phyloP scores from a whole-genome alignment of 2,113 vertebrate species.

The Osmerus eperlanus region DNA sequence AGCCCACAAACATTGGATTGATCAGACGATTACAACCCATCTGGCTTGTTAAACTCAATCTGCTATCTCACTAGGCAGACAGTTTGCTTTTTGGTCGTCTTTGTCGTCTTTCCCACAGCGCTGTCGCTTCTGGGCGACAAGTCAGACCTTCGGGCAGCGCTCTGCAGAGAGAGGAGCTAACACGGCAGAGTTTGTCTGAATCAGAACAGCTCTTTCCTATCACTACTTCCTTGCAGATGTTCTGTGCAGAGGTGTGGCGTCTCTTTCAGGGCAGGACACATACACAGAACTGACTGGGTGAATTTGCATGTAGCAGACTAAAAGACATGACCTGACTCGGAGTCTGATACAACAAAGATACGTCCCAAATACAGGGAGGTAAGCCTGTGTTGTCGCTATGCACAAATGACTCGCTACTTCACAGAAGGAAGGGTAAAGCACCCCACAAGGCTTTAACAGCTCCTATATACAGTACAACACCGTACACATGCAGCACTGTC shows the following conservation, averaged over 20 bases:
- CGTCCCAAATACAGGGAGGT: too few species aligned
- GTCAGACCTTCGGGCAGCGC: background rate
- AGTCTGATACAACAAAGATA: too few species aligned
- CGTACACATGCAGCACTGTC: background rate
- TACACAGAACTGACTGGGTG: too few species aligned
- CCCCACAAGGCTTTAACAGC: background rate
- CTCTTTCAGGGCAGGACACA: background rate
- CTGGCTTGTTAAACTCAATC: conserved; percentile 99
- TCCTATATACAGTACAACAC: background rate
- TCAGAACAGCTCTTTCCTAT: background rate
- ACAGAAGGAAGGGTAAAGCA: too few species aligned
- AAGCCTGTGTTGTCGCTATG: too few species aligned
- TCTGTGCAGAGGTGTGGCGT: background rate
- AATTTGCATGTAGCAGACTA: too few species aligned
- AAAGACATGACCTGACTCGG: too few species aligned
- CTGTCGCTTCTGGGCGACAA: conserved; percentile 36
- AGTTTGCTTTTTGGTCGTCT: conserved; percentile 39
- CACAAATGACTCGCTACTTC: background rate
- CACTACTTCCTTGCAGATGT: background rate
- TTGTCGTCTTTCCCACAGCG: conserved; percentile 27
- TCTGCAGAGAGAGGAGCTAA: background rate
- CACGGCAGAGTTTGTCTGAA: background rate
- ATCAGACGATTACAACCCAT: conserved; percentile 96
- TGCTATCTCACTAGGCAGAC: conserved; percentile 74
- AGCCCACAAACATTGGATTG: conserved; percentile 93